A percentile compares a stretch with the other conserved stretches of the same genome.
Conservation (phyloP, 2,797 vertebrate species). For the Parauchenoglanis punctatus region DNA sequence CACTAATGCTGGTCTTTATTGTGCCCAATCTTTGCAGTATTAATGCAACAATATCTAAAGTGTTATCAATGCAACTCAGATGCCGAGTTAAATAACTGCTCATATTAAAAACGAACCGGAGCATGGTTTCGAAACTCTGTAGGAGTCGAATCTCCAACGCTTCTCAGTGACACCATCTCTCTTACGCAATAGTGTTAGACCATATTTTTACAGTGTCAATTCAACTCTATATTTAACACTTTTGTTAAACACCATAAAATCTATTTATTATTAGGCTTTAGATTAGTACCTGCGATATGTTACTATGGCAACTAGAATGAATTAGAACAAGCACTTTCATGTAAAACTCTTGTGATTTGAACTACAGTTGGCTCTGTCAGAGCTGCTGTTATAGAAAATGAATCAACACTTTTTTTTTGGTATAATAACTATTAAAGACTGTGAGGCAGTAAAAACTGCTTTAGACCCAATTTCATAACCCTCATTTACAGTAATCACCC, state of each 20-base stretch:
- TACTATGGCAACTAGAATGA: not conserved
- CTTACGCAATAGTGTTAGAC: too few relatives aligned
- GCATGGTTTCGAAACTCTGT: too few relatives aligned
- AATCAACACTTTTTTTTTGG: not conserved
- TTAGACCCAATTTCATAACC: not conserved
- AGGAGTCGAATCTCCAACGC: too few relatives aligned
- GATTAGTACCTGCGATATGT: not conserved
- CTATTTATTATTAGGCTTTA: not conserved
- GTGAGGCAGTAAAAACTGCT: not conserved
- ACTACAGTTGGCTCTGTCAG: not conserved
- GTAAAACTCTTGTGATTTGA: not conserved
- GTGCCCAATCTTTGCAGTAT: too few relatives aligned
- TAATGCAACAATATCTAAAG: too few relatives aligned
- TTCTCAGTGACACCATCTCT: too few relatives aligned
- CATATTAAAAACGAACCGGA: too few relatives aligned
- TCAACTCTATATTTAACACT: too few relatives aligned
- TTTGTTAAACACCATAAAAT: not conserved
- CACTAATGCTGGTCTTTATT: too few relatives aligned
- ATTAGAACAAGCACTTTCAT: not conserved
- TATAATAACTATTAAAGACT: not conserved
- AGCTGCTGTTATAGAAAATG: not conserved
- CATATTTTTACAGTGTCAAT: too few relatives aligned
- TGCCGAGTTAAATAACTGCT: too few relatives aligned
- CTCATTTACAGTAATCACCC: not conserved
- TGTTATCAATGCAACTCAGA: too few relatives aligned